Conservation (phyloP, 2,113 vertebrate genomes). For the Emydura subglobosa region DNA sequence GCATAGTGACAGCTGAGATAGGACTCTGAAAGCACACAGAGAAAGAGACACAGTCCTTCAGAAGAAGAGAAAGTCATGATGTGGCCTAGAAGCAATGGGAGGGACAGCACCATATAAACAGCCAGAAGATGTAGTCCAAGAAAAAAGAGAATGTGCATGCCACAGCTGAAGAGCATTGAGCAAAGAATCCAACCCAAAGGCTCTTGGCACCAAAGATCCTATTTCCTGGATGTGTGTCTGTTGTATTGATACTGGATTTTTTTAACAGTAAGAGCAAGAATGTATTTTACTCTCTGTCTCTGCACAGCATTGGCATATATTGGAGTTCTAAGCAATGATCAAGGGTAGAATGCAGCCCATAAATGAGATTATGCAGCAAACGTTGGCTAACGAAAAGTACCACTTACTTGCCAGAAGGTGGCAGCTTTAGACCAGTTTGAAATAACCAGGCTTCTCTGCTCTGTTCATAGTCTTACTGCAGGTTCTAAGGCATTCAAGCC, state of each 20-base stretch:
- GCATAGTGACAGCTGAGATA: neutral
- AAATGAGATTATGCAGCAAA: neutral
- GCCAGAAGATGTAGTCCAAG: neutral
- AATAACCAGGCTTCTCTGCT: conserved; percentile 8
- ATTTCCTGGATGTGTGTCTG: neutral
- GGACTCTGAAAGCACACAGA: neutral
- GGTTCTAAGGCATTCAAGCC: conserved; percentile 49
- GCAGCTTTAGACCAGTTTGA: conserved; percentile 77
- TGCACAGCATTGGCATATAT: neutral
- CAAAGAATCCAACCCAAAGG: neutral
- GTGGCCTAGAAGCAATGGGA: neutral
- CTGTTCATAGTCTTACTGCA: neutral
- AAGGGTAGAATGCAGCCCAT: neutral
- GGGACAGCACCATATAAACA: neutral
- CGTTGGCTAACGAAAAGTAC: neutral
- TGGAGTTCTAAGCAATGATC: neutral
- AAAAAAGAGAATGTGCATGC: neutral
- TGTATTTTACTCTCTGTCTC: neutral
- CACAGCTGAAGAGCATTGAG: neutral
- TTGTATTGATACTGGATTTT: neutral
- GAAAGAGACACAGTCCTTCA: accelerated
- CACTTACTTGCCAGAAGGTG: conserved; percentile 76
- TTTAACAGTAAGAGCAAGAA: neutral
- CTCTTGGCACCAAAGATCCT: neutral
- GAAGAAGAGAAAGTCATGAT: neutral